These are phyloP conservation scores for Xiphophorus hellerii DNA, from an alignment of 2,113 vertebrate species.

Conservation along the genomic window DNA sequence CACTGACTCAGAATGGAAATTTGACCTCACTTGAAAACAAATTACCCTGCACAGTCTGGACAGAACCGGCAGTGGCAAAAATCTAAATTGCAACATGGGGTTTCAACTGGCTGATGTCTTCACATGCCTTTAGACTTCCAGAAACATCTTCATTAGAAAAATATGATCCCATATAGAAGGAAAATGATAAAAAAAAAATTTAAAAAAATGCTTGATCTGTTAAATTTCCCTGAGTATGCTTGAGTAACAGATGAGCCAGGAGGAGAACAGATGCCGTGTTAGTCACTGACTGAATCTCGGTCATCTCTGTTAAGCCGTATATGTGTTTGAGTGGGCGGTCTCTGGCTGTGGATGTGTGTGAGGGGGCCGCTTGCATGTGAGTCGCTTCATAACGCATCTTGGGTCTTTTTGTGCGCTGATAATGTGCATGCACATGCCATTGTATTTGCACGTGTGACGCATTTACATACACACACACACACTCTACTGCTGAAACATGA, in stretches of 20 bases:
- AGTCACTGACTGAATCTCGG: constrained; percentile 40
- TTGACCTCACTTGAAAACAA: constrained; percentile 27
- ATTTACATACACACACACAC: constrained; percentile 23
- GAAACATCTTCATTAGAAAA: neutral
- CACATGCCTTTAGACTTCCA: neutral
- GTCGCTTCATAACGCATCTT: constrained; percentile 6
- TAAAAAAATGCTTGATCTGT: neutral
- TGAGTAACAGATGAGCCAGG: constrained; percentile 4
- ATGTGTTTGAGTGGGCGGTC: constrained; percentile 54
- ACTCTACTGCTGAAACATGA: constrained; percentile 25
- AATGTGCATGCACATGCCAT: neutral
- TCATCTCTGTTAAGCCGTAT: constrained; percentile 31
- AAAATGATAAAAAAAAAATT: neutral
- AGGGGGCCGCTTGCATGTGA: constrained; percentile 19
- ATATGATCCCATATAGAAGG: neutral
- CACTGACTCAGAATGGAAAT: neutral
- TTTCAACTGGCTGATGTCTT: neutral
- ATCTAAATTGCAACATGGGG: constrained; percentile 7
- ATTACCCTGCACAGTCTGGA: constrained; percentile 16
- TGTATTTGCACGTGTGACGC: constrained; percentile 13
- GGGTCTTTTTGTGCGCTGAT: neutral
- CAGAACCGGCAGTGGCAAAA: constrained; percentile 22
- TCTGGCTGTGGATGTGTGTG: constrained; percentile 40
- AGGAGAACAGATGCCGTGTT: constrained; percentile 51
- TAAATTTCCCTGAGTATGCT: constrained; percentile 18